Evolutionary conservation across 2,888 invertebrate species (phyloP), one percentile per base, ranked within the genome.

Genomic region (Gymnosoma rotundatum): DNA sequence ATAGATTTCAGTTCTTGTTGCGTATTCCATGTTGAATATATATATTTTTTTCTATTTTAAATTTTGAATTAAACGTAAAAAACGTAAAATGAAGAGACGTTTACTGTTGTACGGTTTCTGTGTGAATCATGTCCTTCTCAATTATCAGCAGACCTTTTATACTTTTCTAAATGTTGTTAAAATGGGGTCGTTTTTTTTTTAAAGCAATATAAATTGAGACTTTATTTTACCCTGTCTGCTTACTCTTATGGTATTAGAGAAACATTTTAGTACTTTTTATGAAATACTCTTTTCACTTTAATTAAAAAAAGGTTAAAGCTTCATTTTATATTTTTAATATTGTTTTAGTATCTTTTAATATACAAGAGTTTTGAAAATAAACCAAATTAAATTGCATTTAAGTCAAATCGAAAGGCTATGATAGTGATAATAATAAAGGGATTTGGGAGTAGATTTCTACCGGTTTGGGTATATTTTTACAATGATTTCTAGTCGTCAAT

Each of bases 1-100:
- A 93, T 97, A 97, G 93, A 97, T 97, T 93, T 97, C 97, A 90
- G 97, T 97, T 92, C 97, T 95, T 86, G 87, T 89, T 90, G 96
- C 96, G 87, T 89, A 87, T 84, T 87, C 86, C 84, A 87, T 78
- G 66, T 56, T 82, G 45, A 52, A 58, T 21, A 12, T 38, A 32
- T 63, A 10, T 52, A 2, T 45, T 45, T 75, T 32, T 69, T 42
- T 42, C 12, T 32, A 32, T 6, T 32, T 32, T 32, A 32, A 32
- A 5, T 32, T 32, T 32, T 32, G 6, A 45, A 32, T 75, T 64
- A 2, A 58, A 73, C 52, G 72, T 79, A 18, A 7, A 50, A 58
- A 25, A 25, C 25, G 14, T 72, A 36, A 52, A 86, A 70, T 82
- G 84, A 42, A 42, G 64, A 72, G 64, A 3, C 72, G 58, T 78